A percentile compares a stretch with the other conserved stretches of the same genome.
Conservation (phyloP, 53 echinoderm and acorn worm genomes). For the Hippasteria phrygiana region DNA sequence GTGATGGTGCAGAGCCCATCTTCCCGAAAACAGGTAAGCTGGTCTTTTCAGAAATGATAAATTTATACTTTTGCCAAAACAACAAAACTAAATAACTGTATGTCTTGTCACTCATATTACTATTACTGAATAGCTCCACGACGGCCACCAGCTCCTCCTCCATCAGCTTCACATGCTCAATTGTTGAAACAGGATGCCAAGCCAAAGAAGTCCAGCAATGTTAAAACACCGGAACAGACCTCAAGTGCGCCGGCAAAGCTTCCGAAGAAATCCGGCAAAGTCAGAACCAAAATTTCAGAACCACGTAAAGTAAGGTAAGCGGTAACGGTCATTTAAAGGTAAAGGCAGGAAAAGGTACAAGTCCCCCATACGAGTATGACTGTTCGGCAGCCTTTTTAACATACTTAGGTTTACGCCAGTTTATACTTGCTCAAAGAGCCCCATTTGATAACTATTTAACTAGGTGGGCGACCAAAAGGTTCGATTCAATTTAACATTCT, state of each 20-base stretch:
- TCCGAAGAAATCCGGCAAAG: neutral
- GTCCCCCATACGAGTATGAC: too few species aligned
- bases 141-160: neutral
- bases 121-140: neutral
- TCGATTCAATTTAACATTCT: too few species aligned
- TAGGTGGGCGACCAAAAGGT: too few species aligned
- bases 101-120: neutral
- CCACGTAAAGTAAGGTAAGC: neutral
- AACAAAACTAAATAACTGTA: too few species aligned
- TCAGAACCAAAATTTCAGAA: neutral
- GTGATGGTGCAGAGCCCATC: constrained; percentile 34
- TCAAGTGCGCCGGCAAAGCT: neutral
- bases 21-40: neutral
- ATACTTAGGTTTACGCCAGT: too few species aligned
- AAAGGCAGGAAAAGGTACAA: too few species aligned
- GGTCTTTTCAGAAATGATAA: neutral
- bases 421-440: too few species aligned
- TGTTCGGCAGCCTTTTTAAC: too few species aligned
- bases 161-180: neutral
- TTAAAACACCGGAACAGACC: neutral
- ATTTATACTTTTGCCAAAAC: neutral
- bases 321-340: neutral
- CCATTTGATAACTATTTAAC: too few species aligned
- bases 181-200: neutral
- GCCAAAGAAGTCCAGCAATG: neutral